Evolutionary conservation across 53 echinoderm and acorn worm species (phyloP).

Genomic region (Holothuria scabra): DNA sequence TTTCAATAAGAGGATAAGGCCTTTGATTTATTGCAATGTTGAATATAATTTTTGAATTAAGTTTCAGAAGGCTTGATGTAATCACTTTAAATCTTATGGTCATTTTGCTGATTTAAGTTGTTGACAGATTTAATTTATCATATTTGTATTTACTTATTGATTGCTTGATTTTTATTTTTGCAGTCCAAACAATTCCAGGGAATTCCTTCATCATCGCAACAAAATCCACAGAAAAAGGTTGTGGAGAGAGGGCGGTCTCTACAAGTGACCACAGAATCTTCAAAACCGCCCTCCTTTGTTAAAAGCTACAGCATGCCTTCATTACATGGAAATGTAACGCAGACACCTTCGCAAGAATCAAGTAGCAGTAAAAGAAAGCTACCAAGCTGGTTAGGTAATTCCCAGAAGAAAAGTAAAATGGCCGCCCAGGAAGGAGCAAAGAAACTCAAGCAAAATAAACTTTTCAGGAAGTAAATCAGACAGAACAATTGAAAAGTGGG

Average conservation of each 20-base stretch:
- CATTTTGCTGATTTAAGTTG: no score
- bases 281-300: constrained; percentile 18
- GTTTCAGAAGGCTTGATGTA: no score
- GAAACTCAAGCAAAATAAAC: constrained; percentile 69
- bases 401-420: constrained; percentile 66
- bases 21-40: no score
- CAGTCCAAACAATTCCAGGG: not conserved
- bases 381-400: constrained; percentile 59
- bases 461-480: constrained; percentile 66
- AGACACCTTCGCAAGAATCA: constrained; percentile 1
- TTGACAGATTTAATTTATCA: no score
- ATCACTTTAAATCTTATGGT: no score
- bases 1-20: no score
- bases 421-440: constrained; percentile 18
- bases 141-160: no score
- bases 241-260: not conserved
- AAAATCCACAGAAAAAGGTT: constrained; percentile 4
- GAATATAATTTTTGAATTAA: no score
- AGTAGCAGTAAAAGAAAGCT: constrained; percentile 64
- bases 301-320: constrained; percentile 24
- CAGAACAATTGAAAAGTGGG: no score
- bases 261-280: constrained; percentile 31
- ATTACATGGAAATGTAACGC: not conserved
- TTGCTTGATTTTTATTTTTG: not conserved
- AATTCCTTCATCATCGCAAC: not conserved